Percentiles rank a stretch among this genome's conserved stretches.
These are phyloP conservation scores for Cataglyphis hispanica DNA, from an alignment of 1,140 invertebrate species.

Conservation along the genomic window DNA sequence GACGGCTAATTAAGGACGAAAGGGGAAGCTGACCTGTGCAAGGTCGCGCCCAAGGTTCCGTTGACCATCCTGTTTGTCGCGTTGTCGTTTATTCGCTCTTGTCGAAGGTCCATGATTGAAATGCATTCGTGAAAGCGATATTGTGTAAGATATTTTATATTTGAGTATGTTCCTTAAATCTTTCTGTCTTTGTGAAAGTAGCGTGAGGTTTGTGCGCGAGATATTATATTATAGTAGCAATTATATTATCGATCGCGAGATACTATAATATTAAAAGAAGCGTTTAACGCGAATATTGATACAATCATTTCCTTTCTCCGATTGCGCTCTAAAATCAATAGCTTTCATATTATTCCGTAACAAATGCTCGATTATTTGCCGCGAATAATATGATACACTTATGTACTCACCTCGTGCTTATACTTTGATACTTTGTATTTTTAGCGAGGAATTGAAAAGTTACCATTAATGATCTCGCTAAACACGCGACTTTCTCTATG, in stretches of 20 bases:
- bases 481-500: conserved; percentile 66
- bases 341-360: conserved; percentile 47
- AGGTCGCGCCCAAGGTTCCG: conserved; percentile 58
- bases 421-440: conserved; percentile 33
- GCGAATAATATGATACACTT: conserved; percentile 43
- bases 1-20: conserved; percentile 66
- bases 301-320: conserved; percentile 9
- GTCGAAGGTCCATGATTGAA: conserved; percentile 15
- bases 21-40: conserved; percentile 57
- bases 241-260: not conserved
- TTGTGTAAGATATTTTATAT: not conserved
- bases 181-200: not conserved
- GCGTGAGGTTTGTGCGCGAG: not conserved
- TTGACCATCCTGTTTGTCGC: conserved; percentile 54
- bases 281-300: not conserved
- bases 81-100: not conserved
- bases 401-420: not conserved
- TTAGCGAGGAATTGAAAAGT: conserved; percentile 31
- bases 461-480: conserved; percentile 28
- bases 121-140: not conserved
- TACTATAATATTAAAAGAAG: conserved; percentile 5
- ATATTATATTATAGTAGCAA: not conserved
- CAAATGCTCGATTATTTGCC: conserved; percentile 23
- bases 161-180: not conserved
- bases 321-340: conserved; percentile 24